Conservation (phyloP, 2,888 invertebrate species). For the Pterostichus madidus region DNA sequence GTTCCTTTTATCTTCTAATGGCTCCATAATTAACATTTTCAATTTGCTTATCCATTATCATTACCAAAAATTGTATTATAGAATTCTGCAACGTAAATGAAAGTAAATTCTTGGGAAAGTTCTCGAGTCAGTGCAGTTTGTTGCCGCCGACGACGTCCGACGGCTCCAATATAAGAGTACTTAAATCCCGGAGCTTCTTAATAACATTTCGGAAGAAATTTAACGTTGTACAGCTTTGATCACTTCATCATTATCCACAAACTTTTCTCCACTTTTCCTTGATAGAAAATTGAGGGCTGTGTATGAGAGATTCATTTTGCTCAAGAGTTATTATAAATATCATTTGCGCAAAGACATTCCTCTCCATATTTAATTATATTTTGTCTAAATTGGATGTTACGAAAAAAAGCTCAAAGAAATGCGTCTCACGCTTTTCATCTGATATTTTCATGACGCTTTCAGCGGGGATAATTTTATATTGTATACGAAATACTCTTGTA, state of each 20-base stretch:
- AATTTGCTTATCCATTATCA: no score
- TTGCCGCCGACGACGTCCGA: no score
- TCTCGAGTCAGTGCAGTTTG: not conserved
- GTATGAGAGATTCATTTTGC: constrained; percentile 12
- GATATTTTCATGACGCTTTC: no score
- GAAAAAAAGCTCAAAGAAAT: no score
- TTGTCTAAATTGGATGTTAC: no score
- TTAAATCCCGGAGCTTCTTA: constrained; percentile 34
- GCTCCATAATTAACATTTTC: no score
- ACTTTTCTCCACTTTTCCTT: constrained; percentile 21
- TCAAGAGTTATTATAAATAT: constrained; percentile 33
- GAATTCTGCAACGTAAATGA: constrained; percentile 3
- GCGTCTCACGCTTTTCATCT: no score
- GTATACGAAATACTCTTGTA: no score
- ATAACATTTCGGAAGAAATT: constrained; percentile 39
- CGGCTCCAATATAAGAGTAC: constrained; percentile 18
- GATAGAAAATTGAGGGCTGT: constrained; percentile 21
- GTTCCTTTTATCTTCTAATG: no score
- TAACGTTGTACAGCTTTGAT: constrained; percentile 34
- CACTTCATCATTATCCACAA: constrained; percentile 47
- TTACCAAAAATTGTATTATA: no score
- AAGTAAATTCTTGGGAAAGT: not conserved
- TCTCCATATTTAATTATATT: no score
- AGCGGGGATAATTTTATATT: no score
- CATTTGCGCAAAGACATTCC: not conserved